Evolutionary conservation across 1,140 invertebrate species (phyloP).

Genomic region (Zaprionus ghesquierei): DNA sequence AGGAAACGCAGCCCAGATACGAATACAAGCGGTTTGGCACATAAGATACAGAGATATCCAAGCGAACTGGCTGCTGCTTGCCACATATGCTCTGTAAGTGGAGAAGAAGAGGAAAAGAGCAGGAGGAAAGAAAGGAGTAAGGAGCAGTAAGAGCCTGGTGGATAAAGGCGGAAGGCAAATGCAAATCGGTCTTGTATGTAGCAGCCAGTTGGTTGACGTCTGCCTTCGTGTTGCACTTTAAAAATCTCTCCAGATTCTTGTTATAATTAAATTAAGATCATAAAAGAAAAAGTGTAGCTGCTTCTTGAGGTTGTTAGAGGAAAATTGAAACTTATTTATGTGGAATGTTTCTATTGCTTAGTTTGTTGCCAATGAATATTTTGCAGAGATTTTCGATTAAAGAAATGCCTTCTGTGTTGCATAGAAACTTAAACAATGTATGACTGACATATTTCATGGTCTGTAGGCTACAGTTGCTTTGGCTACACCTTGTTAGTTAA

Average conservation of each 20-base stretch:
- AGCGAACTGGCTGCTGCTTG: background rate
- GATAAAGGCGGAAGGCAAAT: background rate
- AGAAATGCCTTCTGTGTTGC: too few species aligned
- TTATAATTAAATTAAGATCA: background rate
- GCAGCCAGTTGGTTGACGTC: background rate
- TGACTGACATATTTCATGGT: too few species aligned
- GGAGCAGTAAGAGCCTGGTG: background rate
- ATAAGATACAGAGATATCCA: conserved; percentile 58
- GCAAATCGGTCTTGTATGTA: background rate
- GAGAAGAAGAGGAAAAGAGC: too few species aligned
- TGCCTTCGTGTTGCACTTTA: background rate
- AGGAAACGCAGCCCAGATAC: conserved; percentile 73
- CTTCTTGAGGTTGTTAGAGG: background rate
- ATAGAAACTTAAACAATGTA: too few species aligned
- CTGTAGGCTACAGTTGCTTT: too few species aligned
- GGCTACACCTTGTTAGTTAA: too few species aligned
- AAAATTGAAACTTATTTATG: background rate
- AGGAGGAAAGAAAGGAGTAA: background rate
- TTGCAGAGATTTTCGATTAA: too few species aligned
- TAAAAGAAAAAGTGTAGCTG: background rate
- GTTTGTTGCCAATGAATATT: background rate
- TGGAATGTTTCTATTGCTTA: background rate
- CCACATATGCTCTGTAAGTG: conserved; percentile 29
- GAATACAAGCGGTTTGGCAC: conserved; percentile 68
- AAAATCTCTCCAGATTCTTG: background rate